Evolutionary conservation across 2,797 vertebrate genomes (phyloP).

Genomic region (Acipenser oxyrinchus): DNA sequence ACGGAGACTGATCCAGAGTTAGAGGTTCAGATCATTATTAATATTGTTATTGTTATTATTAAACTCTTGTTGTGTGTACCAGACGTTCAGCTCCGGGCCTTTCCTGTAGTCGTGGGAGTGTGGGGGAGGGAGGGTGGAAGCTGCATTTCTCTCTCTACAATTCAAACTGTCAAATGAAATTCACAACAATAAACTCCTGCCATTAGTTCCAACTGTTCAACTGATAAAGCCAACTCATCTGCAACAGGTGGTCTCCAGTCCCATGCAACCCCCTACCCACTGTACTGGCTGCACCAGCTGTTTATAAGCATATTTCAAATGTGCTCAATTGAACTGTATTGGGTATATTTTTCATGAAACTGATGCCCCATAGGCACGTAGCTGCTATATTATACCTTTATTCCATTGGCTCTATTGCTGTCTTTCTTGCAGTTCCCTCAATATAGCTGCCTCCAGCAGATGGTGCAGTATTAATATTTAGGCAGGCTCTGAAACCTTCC

Average conservation of each 20-base stretch:
- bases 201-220: neutral
- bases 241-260: neutral
- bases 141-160: conserved; percentile 60
- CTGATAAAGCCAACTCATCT: neutral
- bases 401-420: no score
- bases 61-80: conserved; percentile 57
- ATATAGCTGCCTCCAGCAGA: no score
- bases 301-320: no score
- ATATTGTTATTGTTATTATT: conserved; percentile 36
- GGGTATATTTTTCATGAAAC: no score
- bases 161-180: conserved; percentile 90
- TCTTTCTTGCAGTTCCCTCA: no score
- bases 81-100: conserved; percentile 60
- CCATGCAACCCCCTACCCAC: neutral
- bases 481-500: no score
- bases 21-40: conserved; percentile 33
- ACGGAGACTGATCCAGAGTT: conserved; percentile 38
- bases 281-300: neutral
- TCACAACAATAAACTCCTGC: conserved; percentile 38
- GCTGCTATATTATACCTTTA: no score
- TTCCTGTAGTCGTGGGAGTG: conserved; percentile 64
- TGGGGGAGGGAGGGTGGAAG: conserved; percentile 47
- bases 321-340: no score
- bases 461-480: no score
- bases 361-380: no score